phyloP scores from a whole-genome alignment of 2,888 invertebrate genomes.

The Agriopis aurantiaria region DNA sequence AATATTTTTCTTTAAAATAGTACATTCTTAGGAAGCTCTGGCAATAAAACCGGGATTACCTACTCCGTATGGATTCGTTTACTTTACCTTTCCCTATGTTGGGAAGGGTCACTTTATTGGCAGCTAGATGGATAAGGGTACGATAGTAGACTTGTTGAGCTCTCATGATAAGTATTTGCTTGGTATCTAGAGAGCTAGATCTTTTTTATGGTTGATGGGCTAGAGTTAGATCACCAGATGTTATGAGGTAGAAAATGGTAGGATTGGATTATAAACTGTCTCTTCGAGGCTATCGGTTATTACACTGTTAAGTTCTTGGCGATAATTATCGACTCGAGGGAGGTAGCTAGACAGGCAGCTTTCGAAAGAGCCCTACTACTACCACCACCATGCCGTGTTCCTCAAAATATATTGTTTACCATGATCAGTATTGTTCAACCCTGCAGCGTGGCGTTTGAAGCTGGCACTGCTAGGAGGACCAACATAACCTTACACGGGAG shows the following conservation, averaged over 20 bases:
- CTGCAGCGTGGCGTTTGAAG: too few relatives aligned
- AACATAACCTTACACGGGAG: too few relatives aligned
- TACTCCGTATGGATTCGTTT: conserved; percentile 9
- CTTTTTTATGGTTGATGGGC: background rate
- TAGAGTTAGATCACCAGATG: background rate
- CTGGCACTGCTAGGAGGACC: too few relatives aligned
- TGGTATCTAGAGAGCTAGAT: background rate
- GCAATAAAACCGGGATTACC: conserved; percentile 6
- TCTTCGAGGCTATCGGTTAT: background rate
- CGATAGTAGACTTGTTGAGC: conserved; percentile 13
- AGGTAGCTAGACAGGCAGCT: too few relatives aligned
- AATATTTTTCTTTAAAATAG: background rate
- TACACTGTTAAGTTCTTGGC: background rate
- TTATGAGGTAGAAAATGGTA: background rate
- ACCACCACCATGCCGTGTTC: too few relatives aligned
- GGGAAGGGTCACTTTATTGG: conserved; percentile 19
- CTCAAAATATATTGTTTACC: too few relatives aligned
- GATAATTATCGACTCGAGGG: too few relatives aligned
- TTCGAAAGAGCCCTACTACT: too few relatives aligned
- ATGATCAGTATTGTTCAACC: too few relatives aligned
- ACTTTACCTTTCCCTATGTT: conserved; percentile 2
- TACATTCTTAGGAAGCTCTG: background rate
- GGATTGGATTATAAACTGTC: background rate
- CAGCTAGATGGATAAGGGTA: conserved; percentile 11
- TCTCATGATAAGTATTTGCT: conserved; percentile 3